Base-by-base conservation (phyloP, 2,797 vertebrate genomes). In the Avahi laniger region DNA sequence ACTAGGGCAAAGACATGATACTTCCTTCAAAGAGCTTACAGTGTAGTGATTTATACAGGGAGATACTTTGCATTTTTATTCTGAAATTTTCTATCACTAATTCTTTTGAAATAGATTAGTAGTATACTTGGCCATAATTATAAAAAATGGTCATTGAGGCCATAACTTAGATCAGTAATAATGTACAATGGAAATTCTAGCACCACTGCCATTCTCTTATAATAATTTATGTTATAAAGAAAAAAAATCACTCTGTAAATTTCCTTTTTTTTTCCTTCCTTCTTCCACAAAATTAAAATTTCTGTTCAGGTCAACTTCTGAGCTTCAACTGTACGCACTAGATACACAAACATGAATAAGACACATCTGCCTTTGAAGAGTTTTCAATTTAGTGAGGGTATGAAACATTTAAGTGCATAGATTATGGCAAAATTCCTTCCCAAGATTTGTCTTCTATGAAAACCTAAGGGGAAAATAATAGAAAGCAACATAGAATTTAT, bases 401-500 rank as follows among this genome's bases (percentile, higher is more conserved):
- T 38, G 33, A 94, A 91, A 65, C 17, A 85, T 96, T 33, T 97
- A 43, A 80, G 59, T 46, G 15, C 33, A 80, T 30, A 92, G 72
- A 95, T 79, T 78, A 93, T 11, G 26, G 38, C 7, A 93, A 90
- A 96, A 87, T 48, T 52, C 33, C 67, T 95, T 89, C 59, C 6
- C 24, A 87, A 82, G 63, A 82, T 82, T 96, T 90, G 52, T 90
- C 5, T 33, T 88, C 70, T 93, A 67, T 84, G 84, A 97, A 96
- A 93, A 92, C 65, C 85, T 82, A 93, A 84, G 90, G 73, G 67
- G 46, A 79, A 90, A 94, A 87, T 92, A 97, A 94, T 87, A 93
- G 70, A 96, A 94, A 97, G 54, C 35, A 61, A 94, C 89, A 81
- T 46, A 87, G 54, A 97, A 90, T 93, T 95, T 93, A 96, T 95